Base-by-base conservation (phyloP, 2,113 vertebrate genomes). In the Oryzias melastigma region DNA sequence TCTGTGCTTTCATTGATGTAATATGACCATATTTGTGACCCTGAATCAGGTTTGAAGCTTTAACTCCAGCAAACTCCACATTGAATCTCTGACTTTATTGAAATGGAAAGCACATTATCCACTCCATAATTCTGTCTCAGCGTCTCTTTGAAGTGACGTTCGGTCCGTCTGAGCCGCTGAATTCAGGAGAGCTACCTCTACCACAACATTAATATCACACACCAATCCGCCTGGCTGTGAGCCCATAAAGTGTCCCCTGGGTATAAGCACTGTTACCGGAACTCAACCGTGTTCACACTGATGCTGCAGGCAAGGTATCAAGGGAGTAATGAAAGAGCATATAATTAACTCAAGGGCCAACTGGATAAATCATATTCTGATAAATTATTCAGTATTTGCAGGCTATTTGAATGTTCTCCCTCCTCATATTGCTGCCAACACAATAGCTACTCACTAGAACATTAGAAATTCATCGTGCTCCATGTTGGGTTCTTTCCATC, bases 381-480 rank as follows among this genome's bases (percentile, higher is more conserved):
- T 92, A 19, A 88, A 90, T 90, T 88, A 90, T 90, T 92, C 85
- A 88, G 75, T 69, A 70, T 87, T 80, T 83, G 75, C 63, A 68
- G 58, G 58, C 52, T 20, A 58, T 35, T 72, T 84, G 73, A 80
- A 84, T 74, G 49, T 62, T 59, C 51, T 64, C 56, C 53, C 74
- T 75, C 46, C 80, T 88, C 66, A 62, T 77, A 49, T 87, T 82
- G 44, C 78, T 67, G 15, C 68, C 56, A 71, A 65, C 62, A 77
- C 65, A 75, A 65, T 55, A 68, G 55, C 4, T 2, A 43, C 71
- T 44, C 54, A 18, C 57, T 69, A 58, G 62, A 73, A 77, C 53
- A 80, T 59, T 51, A 71, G 78, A 51, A 55, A 71, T 78, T 75
- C 56, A 74, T 69, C 62, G 65, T 25, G 52, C 66, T 76, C 55